These are phyloP conservation scores for Sarcophilus harrisii DNA, from an alignment of 2,797 vertebrate species.

Conservation along the genomic window DNA sequence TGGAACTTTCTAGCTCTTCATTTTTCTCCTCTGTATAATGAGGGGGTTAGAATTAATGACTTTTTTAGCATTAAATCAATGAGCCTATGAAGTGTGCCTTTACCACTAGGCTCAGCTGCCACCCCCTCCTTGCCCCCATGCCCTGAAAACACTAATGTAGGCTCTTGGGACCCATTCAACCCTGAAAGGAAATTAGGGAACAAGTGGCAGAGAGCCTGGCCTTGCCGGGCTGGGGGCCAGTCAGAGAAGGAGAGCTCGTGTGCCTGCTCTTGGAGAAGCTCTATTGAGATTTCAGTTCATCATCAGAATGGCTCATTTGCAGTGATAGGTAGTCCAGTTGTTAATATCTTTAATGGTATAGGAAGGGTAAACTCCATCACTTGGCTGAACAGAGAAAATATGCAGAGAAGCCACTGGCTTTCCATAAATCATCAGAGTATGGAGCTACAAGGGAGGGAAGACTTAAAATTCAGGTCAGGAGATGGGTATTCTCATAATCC, in stretches of 20 bases:
- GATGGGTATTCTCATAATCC: conserved; percentile 82
- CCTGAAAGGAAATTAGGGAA: not conserved
- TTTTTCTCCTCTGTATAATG: conserved; percentile 29
- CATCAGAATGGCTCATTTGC: conserved; percentile 76
- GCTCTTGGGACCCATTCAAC: not conserved
- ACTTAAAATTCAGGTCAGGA: conserved; percentile 88
- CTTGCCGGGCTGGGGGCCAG: not conserved
- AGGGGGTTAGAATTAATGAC: not conserved
- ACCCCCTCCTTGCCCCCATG: not conserved
- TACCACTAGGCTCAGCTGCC: not conserved
- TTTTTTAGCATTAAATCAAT: not conserved
- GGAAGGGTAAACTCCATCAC: conserved; percentile 85
- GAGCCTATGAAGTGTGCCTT: not conserved
- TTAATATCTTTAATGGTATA: conserved; percentile 80
- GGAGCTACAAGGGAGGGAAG: conserved; percentile 70
- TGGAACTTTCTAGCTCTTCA: conserved; percentile 39
- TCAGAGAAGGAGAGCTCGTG: not conserved
- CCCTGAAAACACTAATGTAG: not conserved
- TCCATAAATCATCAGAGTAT: conserved; percentile 83
- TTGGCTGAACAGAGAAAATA: conserved; percentile 84
- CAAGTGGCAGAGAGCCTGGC: conserved; percentile 31
- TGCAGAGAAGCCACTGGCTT: conserved; percentile 80
- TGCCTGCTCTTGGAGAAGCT: not conserved
- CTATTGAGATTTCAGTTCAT: conserved; percentile 37
- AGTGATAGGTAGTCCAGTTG: conserved; percentile 68